Percentiles rank a stretch among this genome's conserved stretches.
Conservation (phyloP, 2,888 invertebrate species). For the Pteria penguin region DNA sequence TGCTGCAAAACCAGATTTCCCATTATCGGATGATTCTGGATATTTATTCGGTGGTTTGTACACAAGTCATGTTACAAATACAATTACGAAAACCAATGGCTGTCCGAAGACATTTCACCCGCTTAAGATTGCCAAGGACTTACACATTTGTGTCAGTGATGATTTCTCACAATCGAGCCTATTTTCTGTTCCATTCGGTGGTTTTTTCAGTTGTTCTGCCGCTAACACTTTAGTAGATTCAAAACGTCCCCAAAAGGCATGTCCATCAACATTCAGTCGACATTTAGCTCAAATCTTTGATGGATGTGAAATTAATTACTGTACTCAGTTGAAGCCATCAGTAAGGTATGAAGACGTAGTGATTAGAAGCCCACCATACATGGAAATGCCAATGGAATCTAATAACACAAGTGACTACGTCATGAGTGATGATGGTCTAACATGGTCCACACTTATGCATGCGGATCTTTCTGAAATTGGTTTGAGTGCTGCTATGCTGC, state of each 20-base stretch:
- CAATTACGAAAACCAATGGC: constrained; percentile 45
- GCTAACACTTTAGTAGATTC: constrained; percentile 2
- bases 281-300: constrained; percentile 58
- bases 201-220: constrained; percentile 34
- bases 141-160: constrained; percentile 62
- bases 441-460: constrained; percentile 24
- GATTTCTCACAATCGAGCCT: constrained; percentile 54
- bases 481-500: neutral
- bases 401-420: constrained; percentile 22
- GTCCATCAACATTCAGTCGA: constrained; percentile 64
- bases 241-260: constrained; percentile 30
- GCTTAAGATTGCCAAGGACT: constrained; percentile 45
- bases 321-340: constrained; percentile 41
- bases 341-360: neutral
- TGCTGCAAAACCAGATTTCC: constrained; percentile 45
- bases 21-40: constrained; percentile 46
- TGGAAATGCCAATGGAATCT: constrained; percentile 8
- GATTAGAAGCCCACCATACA: constrained; percentile 25
- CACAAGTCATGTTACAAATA: constrained; percentile 49
- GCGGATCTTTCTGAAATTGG: constrained; percentile 1
- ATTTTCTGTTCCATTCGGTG: constrained; percentile 60
- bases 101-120: constrained; percentile 58
- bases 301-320: constrained; percentile 62
- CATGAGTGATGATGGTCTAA: constrained; percentile 14
- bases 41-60: constrained; percentile 68